Conservation (phyloP, 2,113 vertebrate species). For the Grammomys surdaster region DNA sequence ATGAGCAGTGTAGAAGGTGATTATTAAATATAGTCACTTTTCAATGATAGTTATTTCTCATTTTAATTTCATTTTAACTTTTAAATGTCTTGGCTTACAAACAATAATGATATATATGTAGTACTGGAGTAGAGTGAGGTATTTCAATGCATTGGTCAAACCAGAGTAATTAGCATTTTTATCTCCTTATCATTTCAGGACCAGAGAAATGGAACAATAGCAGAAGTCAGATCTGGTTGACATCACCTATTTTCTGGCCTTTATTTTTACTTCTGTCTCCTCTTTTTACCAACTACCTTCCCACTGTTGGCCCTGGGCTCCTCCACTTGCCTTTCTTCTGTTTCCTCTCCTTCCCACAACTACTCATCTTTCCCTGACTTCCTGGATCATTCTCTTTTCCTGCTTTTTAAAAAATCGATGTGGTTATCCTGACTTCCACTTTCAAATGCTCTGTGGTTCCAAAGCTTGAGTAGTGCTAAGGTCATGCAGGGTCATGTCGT, state of each 20-base stretch:
- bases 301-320: background rate
- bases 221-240: constrained; percentile 12
- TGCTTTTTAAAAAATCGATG: background rate
- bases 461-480: background rate
- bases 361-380: background rate
- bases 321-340: background rate
- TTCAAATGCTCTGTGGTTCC: background rate
- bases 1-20: background rate
- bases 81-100: background rate
- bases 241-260: background rate
- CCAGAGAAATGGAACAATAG: constrained; percentile 12
- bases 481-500: background rate
- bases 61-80: background rate
- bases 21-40: background rate
- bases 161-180: background rate
- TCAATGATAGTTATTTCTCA: background rate
- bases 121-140: background rate
- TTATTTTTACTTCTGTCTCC: background rate
- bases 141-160: background rate
- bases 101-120: background rate
- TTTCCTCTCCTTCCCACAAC: background rate
- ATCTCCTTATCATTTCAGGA: background rate
- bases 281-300: background rate
- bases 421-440: background rate
- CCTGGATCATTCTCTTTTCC: background rate